Base-by-base conservation (phyloP, 2,113 vertebrate genomes). In the Pelobates fuscus region DNA sequence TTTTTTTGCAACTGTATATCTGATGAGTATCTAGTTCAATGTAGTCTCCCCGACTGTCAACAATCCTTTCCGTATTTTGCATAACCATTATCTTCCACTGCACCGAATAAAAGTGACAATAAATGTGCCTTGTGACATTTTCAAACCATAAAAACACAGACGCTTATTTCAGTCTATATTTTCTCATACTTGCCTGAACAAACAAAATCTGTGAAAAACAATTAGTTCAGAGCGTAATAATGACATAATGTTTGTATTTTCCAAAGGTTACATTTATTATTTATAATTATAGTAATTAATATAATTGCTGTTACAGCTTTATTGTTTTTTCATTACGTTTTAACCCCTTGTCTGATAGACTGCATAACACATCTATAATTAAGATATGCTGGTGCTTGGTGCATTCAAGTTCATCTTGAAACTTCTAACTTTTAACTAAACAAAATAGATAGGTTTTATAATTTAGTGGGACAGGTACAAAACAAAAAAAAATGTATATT, bases 211-310 rank as follows among this genome's bases (percentile, higher is more conserved):
- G 26, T n/a, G 44, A 44, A 59, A 18, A 65, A 46, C 54, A 76
- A 76, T 76, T 67, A 76, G 23, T 32, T 2, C 7, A 17, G 21
- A 57, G 46, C 57, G 67, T 67, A 60, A 43, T 76, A 67, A 49
- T 76, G 54, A 30, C 72, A 60, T 15, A 65, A 66, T 67, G 72
- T 76, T 76, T 76, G 32, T 52, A 1, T 67, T 67, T 67, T 32
- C 3, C 25, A 30, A 76, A 76, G 72, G 72, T 76, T 76, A 76
- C 59, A 52, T 30, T 67, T 46, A 17, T 26, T 14, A 3, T 63
- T 2, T 67, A 54, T 76, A 76, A 67, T 76, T 67, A 67, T 25
- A 30, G 52, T 55, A 44, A 59, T 75, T 32, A 21, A 23, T 43
- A 46, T 67, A 59, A 76, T 67, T 67, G 30, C 46, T 3, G 21